Evolutionary conservation across 2,797 vertebrate species (phyloP).

Genomic region (Buphagus erythrorhynchus): DNA sequence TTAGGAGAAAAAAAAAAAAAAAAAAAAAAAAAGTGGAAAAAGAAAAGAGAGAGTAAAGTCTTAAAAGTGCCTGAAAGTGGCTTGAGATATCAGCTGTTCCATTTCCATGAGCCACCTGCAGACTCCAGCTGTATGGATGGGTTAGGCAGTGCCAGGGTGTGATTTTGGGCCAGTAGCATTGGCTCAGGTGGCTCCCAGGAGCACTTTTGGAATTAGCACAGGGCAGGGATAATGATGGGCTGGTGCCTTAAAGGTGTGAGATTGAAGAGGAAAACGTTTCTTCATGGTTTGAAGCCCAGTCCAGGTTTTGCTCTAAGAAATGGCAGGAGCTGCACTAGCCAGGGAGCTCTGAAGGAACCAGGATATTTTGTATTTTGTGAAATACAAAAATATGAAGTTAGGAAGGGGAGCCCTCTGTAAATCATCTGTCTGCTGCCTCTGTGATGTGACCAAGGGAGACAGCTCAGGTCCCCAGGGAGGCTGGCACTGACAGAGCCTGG

Average conservation of each 20-base stretch:
- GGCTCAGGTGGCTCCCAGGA: not conserved
- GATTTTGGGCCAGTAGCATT: not conserved
- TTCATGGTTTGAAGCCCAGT: not conserved
- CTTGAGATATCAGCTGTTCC: not conserved
- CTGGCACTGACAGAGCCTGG: not conserved
- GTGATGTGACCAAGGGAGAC: not conserved
- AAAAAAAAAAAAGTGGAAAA: accelerated
- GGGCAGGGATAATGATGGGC: not conserved
- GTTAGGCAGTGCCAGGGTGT: not conserved
- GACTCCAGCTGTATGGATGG: not conserved
- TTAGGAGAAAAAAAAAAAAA: not conserved
- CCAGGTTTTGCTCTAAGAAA: not conserved
- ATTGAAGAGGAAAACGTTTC: not conserved
- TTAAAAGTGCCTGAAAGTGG: not conserved
- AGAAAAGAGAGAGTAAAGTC: not conserved
- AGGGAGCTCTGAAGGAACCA: not conserved
- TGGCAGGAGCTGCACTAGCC: not conserved
- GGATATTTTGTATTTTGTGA: not conserved
- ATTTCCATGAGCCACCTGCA: not conserved
- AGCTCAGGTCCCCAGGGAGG: not conserved
- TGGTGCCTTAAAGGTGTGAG: not conserved
- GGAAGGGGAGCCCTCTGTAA: not conserved
- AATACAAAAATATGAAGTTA: not conserved
- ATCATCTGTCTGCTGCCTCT: not conserved
- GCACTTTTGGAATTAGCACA: not conserved